Percentiles rank a stretch among this genome's conserved stretches.
Conservation (phyloP, 2,797 vertebrate genomes). For the Enteromius argenteus region DNA sequence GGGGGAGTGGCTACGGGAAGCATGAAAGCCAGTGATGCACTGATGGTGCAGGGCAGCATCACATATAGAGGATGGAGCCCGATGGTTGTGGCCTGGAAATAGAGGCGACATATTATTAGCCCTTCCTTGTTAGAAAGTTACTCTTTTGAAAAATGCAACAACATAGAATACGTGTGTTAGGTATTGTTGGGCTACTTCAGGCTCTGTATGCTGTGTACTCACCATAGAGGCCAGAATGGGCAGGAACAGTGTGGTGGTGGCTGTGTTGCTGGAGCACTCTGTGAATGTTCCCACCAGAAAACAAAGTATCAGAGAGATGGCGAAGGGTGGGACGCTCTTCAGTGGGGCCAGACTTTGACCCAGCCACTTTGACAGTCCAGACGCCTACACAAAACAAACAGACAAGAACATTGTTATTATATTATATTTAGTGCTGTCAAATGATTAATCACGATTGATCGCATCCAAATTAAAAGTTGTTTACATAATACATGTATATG, state of each 20-base stretch:
- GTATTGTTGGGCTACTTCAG: background rate
- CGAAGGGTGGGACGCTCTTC: constrained; percentile 77
- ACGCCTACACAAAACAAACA: constrained; percentile 73
- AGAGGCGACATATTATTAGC: background rate
- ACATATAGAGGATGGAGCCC: constrained; percentile 90
- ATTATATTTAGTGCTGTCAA: background rate
- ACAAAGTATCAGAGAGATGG: constrained; percentile 81
- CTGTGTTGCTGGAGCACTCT: constrained; percentile 92
- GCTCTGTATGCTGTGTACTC: constrained; percentile 52
- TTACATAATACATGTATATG: background rate
- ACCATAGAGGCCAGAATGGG: constrained; percentile 91
- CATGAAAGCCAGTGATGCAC: constrained; percentile 93
- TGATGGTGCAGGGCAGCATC: constrained; percentile 88
- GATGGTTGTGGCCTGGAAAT: constrained; percentile 82
- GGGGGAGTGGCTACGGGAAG: constrained; percentile 94
- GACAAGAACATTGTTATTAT: background rate
- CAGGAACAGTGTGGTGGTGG: constrained; percentile 92
- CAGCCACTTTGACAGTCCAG: constrained; percentile 85
- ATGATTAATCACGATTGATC: too few species aligned
- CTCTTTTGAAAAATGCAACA: background rate
- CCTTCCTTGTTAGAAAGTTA: background rate
- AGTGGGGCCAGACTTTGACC: constrained; percentile 84
- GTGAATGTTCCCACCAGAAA: constrained; percentile 88
- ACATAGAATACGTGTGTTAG: background rate
- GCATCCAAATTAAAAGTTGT: background rate